These are phyloP conservation scores for Pygmarrhopalites habei DNA, from an alignment of 1,140 invertebrate species.

Conservation along the genomic window DNA sequence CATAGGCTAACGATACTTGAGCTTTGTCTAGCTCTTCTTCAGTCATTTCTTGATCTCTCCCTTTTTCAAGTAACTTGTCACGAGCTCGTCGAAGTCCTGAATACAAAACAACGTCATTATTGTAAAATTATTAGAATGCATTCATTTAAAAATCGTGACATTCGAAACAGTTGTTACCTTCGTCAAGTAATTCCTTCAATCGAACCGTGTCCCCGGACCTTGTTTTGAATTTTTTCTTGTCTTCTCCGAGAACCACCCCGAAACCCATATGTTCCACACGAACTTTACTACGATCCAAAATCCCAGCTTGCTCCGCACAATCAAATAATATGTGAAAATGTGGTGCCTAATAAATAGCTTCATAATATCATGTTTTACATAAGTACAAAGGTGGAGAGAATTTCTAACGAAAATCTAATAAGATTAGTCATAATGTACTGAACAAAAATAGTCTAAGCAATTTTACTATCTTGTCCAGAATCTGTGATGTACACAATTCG, in stretches of 20 bases:
- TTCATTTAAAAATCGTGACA: too few species aligned
- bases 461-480: slow-evolving; percentile 64
- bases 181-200: slow-evolving; percentile 83
- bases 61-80: slow-evolving; percentile 85
- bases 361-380: too few species aligned
- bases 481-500: slow-evolving; percentile 96
- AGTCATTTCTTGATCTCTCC: slow-evolving; percentile 75
- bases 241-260: slow-evolving; percentile 95
- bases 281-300: slow-evolving; percentile 55
- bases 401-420: too few species aligned
- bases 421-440: too few species aligned
- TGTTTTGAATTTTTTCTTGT: slow-evolving; percentile 99
- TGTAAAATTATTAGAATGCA: neutral
- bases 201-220: slow-evolving; percentile 93
- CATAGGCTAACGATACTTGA: slow-evolving; percentile 88
- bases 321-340: slow-evolving; percentile 73
- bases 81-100: slow-evolving; percentile 67
- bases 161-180: slow-evolving; percentile 54
- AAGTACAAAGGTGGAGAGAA: too few species aligned
- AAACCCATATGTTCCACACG: slow-evolving; percentile 88
- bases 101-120: too few species aligned
- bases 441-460: too few species aligned
- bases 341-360: slow-evolving; percentile 45
- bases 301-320: slow-evolving; percentile 63
- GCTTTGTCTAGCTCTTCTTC: slow-evolving; percentile 74